Conservation (phyloP, 2,797 vertebrate genomes). For the Pterois miles region DNA sequence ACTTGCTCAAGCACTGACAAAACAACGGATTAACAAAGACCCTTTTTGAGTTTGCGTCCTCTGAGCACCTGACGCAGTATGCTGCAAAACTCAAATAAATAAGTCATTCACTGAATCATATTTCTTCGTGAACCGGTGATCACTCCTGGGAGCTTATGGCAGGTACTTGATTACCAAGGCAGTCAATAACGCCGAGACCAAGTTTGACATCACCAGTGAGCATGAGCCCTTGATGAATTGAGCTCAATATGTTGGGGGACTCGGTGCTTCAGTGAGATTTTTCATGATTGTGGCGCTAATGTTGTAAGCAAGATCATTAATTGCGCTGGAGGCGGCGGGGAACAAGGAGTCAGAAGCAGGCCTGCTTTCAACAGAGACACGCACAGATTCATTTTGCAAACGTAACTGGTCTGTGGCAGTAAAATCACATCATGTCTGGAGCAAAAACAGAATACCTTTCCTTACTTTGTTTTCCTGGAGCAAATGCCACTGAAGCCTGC, state of each 20-base stretch:
- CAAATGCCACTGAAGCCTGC: not conserved
- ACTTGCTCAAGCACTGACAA: not conserved
- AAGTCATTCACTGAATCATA: slow-evolving; percentile 28
- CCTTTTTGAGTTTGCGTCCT: not conserved
- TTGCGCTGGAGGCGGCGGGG: slow-evolving; percentile 50
- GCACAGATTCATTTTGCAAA: not conserved
- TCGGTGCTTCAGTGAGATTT: slow-evolving; percentile 54
- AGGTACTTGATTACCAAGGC: slow-evolving; percentile 57
- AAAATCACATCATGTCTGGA: slow-evolving; percentile 23
- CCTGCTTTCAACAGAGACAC: slow-evolving; percentile 16
- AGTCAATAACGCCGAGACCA: slow-evolving; percentile 58
- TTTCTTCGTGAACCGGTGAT: slow-evolving; percentile 27
- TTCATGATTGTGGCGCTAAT: slow-evolving; percentile 69
- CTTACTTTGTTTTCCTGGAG: slow-evolving; percentile 9
- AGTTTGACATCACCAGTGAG: slow-evolving; percentile 65
- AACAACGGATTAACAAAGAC: slow-evolving; percentile 24
- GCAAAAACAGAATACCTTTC: slow-evolving; percentile 15
- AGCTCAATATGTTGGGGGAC: slow-evolving; percentile 62
- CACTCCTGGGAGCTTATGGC: slow-evolving; percentile 38
- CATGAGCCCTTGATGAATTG: slow-evolving; percentile 68
- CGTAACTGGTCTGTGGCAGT: slow-evolving; percentile 14
- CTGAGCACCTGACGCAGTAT: not conserved
- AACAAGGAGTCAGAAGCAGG: slow-evolving; percentile 31
- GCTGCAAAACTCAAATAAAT: not conserved
- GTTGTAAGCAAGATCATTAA: slow-evolving; percentile 74